Base-by-base conservation (phyloP, 2,888 invertebrate genomes). In the Scaptomyza cyrtandrae region DNA sequence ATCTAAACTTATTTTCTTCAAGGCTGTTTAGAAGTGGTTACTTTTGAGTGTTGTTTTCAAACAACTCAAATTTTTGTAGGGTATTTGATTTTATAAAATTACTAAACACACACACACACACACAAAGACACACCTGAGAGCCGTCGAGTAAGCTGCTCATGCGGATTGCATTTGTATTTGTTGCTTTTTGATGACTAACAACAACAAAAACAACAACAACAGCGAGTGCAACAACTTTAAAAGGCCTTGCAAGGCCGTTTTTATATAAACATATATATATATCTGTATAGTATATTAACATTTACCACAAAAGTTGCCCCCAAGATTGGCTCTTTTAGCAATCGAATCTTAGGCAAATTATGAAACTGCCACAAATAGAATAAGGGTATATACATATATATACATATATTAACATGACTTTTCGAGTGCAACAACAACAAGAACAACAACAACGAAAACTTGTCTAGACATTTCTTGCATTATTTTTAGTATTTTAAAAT, bases 201-300 rank as follows among this genome's bases (percentile, higher is more conserved):
- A 49, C 49, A 49, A 33, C 58, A 78, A 75, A 54, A 65, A 46
- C 50, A 56, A 39, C 14, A 39, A 24, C 2, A 44, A 11, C 39
- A 49, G 66, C 83, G 80, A 74, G 85, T 85, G 86, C 86, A 82
- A 79, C 86, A 88, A 86, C 83, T 86, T 88, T 88, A 90, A 89
- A 89, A 90, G 89, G 89, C 90, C 90, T 90, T 90, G 90, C 90
- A 90, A 90, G 90, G 90, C 85, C 89, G 89, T 89, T 84, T 75
- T 52, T 37, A 4, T n/a, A 6, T 1, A 33, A 13, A 11, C 5
- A 35, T 41, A 41, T 16, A 16, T 16, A 41, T 4, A 16, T 4
- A 6, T 6, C 0, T 6, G 14, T 39, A 16, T 41, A 10, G 41
- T 39, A 14, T 39, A 39, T 11, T 41, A 16, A 41, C 16, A 41